A percentile compares a stretch with the other conserved stretches of the same genome.
These are phyloP conservation scores for Bombyx mandarina DNA, from an alignment of 1,140 invertebrate genomes.

Conservation along the genomic window DNA sequence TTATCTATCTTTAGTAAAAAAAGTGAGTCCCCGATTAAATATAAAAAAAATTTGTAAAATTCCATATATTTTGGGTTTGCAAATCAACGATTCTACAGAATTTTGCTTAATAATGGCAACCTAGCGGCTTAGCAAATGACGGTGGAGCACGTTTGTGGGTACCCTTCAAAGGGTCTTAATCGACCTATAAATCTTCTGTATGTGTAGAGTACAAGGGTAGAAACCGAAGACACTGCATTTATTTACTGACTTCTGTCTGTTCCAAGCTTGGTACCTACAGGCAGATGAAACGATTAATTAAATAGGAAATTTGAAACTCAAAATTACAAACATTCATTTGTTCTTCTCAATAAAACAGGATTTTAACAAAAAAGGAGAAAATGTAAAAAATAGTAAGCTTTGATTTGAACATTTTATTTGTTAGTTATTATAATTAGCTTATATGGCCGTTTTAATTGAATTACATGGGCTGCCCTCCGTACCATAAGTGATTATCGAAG, in stretches of 20 bases:
- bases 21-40: neutral
- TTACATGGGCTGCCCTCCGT: no score
- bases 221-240: constrained; percentile 18
- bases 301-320: neutral
- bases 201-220: constrained; percentile 34
- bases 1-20: neutral
- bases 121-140: constrained; percentile 37
- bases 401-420: no score
- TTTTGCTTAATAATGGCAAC: constrained; percentile 26
- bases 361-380: no score
- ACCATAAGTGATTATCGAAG: no score
- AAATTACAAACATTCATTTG: neutral
- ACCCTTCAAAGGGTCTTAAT: constrained; percentile 41
- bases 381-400: neutral
- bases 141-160: constrained; percentile 35
- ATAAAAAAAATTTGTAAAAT: neutral
- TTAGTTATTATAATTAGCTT: no score
- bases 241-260: no score
- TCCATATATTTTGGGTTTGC: neutral
- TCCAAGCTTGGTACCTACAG: neutral
- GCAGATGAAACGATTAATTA: neutral
- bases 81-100: neutral
- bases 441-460: no score
- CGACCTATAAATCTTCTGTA: constrained; percentile 53
- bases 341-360: no score